These are phyloP conservation scores for Typhlomys cinereus DNA, from an alignment of 2,113 vertebrate genomes.

Conservation along the genomic window DNA sequence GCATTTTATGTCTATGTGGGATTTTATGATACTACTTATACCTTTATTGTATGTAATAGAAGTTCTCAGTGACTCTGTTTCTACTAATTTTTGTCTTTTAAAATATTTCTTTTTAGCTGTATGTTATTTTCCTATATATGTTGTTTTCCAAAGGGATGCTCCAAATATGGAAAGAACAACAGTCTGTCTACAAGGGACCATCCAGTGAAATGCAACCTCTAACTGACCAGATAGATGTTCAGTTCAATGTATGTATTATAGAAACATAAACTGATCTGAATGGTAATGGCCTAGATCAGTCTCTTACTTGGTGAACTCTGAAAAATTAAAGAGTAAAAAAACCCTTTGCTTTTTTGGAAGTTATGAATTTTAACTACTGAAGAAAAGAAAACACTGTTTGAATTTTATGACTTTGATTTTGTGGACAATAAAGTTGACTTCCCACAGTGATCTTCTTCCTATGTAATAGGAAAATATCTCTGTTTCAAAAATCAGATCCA, in stretches of 20 bases:
- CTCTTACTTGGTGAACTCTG: constrained; percentile 61
- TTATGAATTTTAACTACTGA: constrained; percentile 64
- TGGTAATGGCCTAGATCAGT: constrained; percentile 55
- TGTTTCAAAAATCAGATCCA: constrained; percentile 40
- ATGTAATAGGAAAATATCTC: constrained; percentile 17
- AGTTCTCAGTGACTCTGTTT: constrained; percentile 49
- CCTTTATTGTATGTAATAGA: constrained; percentile 58
- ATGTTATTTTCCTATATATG: constrained; percentile 39
- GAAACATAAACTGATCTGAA: constrained; percentile 74
- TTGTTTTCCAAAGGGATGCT: constrained; percentile 58
- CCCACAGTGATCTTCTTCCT: not conserved
- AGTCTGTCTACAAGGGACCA: constrained; percentile 24
- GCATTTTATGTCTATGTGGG: constrained; percentile 35
- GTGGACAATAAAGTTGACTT: constrained; percentile 52
- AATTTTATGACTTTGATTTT: constrained; percentile 71
- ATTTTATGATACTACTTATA: constrained; percentile 46
- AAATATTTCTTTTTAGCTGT: constrained; percentile 57
- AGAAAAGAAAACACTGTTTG: constrained; percentile 60
- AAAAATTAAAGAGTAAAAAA: constrained; percentile 58
- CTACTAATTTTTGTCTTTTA: constrained; percentile 61
- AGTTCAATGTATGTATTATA: constrained; percentile 61
- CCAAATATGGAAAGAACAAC: not conserved
- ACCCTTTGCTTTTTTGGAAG: not conserved
- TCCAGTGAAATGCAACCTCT: constrained; percentile 60
- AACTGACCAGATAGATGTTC: constrained; percentile 76